A percentile compares a stretch with the other conserved stretches of the same genome.
Conservation (phyloP, 2,888 invertebrate species). For the Chrysolina haemoptera region DNA sequence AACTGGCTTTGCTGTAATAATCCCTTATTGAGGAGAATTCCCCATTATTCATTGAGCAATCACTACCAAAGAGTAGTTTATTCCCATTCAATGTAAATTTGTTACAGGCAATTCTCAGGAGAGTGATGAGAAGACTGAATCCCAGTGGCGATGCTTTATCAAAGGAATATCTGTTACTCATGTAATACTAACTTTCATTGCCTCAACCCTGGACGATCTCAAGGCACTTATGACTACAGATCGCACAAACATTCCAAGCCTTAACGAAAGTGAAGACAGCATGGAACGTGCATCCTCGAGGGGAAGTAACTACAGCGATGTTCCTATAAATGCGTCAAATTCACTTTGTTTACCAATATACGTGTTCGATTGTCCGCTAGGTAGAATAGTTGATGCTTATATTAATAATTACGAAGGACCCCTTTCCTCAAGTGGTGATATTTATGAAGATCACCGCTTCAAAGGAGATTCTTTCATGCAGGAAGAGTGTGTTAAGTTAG, state of each 20-base stretch:
- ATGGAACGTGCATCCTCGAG: conserved; percentile 61
- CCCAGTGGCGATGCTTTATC: conserved; percentile 79
- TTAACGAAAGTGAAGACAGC: conserved; percentile 58
- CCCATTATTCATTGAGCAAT: too few relatives aligned
- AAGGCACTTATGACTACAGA: conserved; percentile 58
- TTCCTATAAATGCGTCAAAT: conserved; percentile 62
- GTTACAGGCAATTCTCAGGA: conserved; percentile 43
- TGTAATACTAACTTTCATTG: conserved; percentile 78
- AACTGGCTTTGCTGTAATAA: too few relatives aligned
- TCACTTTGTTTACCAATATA: conserved; percentile 73
- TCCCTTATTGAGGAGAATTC: too few relatives aligned
- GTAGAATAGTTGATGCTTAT: conserved; percentile 73
- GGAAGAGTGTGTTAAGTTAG: conserved; percentile 62
- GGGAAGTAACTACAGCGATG: conserved; percentile 65
- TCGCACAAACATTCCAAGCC: conserved; percentile 56
- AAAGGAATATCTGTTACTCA: conserved; percentile 76
- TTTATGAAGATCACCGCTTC: conserved; percentile 73
- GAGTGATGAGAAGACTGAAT: conserved; percentile 44
- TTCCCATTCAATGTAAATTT: not conserved
- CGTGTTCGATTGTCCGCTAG: conserved; percentile 78
- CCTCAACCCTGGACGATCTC: conserved; percentile 74
- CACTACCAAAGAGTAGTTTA: not conserved
- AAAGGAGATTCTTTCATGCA: conserved; percentile 66
- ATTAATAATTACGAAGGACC: conserved; percentile 59
- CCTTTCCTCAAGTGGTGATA: conserved; percentile 65